These are phyloP conservation scores for Xanthorhoe spadicearia DNA, from an alignment of 2,888 invertebrate species.

Conservation along the genomic window DNA sequence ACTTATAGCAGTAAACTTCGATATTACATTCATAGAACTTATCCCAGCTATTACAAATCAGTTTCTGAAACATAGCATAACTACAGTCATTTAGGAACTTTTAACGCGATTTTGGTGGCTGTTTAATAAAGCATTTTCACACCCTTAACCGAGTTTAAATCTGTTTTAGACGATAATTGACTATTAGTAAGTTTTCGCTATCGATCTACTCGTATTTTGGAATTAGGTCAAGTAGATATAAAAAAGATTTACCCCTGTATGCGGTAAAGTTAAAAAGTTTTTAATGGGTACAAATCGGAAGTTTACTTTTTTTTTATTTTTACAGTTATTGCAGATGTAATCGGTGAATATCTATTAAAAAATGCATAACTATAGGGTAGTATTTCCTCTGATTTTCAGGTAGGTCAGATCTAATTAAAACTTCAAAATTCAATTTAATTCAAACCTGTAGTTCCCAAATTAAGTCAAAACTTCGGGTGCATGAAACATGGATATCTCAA, in stretches of 20 bases:
- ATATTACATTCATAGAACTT: not conserved
- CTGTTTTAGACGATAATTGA: constrained; percentile 53
- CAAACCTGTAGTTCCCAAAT: not conserved
- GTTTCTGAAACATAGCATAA: constrained; percentile 23
- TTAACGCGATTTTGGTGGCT: constrained; percentile 46
- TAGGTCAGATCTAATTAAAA: not conserved
- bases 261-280: not conserved
- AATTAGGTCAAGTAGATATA: constrained; percentile 26
- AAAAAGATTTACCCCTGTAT: not conserved
- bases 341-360: too few relatives aligned
- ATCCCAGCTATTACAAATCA: constrained; percentile 13
- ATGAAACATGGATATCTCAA: not conserved
- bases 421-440: not conserved
- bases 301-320: too few relatives aligned
- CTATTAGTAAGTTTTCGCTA: constrained; percentile 52
- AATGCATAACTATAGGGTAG: too few relatives aligned
- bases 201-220: constrained; percentile 48
- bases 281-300: not conserved
- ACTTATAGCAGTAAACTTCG: not conserved
- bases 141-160: constrained; percentile 52
- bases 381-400: too few relatives aligned
- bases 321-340: too few relatives aligned
- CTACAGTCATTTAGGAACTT: constrained; percentile 46
- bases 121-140: constrained; percentile 53
- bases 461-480: not conserved